phyloP scores from a whole-genome alignment of 2,113 vertebrate species.

The Odontophorus gujanensis region DNA sequence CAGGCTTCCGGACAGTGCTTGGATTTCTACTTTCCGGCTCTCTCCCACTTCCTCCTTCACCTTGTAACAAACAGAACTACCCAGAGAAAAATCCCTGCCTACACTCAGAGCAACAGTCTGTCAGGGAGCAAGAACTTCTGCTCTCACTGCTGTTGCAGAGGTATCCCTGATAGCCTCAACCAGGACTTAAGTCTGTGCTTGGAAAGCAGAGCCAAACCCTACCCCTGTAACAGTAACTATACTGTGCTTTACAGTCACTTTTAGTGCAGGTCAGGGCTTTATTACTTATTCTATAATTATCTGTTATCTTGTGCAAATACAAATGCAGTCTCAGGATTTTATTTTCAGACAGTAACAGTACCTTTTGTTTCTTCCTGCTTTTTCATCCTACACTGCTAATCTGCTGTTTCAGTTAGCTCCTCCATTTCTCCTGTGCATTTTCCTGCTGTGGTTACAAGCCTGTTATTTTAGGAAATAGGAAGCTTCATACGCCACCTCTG shows the following conservation, averaged over 20 bases:
- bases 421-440: neutral
- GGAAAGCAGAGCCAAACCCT: neutral
- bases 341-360: neutral
- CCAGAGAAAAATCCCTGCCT: neutral
- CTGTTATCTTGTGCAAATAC: neutral
- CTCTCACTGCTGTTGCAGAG: neutral
- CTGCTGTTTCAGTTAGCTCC: neutral
- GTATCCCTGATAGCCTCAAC: neutral
- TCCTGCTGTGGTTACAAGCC: neutral
- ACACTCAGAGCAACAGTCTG: neutral
- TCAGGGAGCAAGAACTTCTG: neutral
- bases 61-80: neutral
- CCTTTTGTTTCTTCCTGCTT: neutral
- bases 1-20: neutral
- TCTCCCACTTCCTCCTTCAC: neutral
- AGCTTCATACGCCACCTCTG: neutral
- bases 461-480: neutral
- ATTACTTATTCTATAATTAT: neutral
- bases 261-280: neutral
- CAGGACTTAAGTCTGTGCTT: neutral
- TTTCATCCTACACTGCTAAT: neutral
- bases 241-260: neutral
- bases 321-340: neutral
- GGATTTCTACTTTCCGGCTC: neutral
- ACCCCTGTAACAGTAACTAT: neutral